Evolutionary conservation across 2,113 vertebrate genomes (phyloP).

Genomic region (Brienomyrus brachyistius): DNA sequence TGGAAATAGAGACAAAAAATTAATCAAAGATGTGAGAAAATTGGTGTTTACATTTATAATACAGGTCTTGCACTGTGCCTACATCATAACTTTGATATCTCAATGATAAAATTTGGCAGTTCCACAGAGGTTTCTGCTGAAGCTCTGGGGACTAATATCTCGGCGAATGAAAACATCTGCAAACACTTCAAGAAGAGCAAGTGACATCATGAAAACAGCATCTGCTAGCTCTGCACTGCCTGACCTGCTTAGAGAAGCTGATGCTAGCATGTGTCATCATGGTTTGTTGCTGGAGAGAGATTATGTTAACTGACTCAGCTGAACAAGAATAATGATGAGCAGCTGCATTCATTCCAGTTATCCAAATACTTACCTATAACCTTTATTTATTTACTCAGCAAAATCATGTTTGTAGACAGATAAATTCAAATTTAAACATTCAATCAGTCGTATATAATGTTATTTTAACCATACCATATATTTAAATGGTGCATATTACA

Average conservation of each 20-base stretch:
- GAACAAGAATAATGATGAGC: background rate
- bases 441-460: background rate
- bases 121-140: background rate
- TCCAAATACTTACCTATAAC: background rate
- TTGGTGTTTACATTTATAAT: background rate
- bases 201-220: conserved; percentile 12
- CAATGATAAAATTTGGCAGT: conserved; percentile 13
- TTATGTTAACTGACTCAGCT: background rate
- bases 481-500: background rate
- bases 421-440: background rate
- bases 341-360: background rate
- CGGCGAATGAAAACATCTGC: conserved; percentile 11
- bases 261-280: background rate
- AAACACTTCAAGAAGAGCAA: conserved; percentile 14
- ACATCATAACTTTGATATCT: conserved; percentile 13
- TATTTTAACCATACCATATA: background rate
- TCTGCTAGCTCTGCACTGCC: conserved; percentile 4
- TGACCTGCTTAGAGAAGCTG: conserved; percentile 9
- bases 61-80: background rate
- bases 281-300: background rate
- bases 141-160: background rate
- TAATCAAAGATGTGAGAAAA: background rate
- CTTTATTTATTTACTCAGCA: background rate
- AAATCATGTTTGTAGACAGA: background rate
- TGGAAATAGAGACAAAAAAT: background rate